These are phyloP conservation scores for Operophtera brumata DNA, from an alignment of 2,888 invertebrate species.

Conservation along the genomic window DNA sequence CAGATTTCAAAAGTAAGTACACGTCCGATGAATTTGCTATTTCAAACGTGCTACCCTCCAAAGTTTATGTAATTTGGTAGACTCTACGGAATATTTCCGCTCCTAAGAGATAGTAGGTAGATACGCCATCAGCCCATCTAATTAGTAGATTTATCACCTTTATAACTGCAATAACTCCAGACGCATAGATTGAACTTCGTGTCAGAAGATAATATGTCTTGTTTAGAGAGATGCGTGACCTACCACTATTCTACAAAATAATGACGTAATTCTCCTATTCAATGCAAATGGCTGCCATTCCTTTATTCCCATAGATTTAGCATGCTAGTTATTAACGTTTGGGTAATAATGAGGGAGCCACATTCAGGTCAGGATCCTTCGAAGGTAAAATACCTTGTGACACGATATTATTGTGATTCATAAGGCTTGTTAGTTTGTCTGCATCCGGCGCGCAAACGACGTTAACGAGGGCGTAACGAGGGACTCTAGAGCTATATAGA, in stretches of 20 bases:
- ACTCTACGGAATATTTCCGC: too few species aligned
- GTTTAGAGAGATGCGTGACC: constrained; percentile 14
- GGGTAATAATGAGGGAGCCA: constrained; percentile 23
- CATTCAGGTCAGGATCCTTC: constrained; percentile 24
- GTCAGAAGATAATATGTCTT: neutral
- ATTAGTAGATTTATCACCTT: too few species aligned
- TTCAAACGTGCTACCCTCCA: too few species aligned
- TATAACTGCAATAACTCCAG: too few species aligned
- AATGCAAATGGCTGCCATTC: constrained; percentile 26
- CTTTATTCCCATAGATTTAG: constrained; percentile 27
- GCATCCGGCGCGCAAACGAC: constrained; percentile 7
- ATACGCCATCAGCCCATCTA: too few species aligned
- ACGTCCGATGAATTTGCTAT: too few species aligned
- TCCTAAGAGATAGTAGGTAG: too few species aligned
- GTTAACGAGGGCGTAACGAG: too few species aligned
- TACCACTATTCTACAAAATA: constrained; percentile 17
- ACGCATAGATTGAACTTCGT: too few species aligned
- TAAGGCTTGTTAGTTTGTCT: constrained; percentile 12
- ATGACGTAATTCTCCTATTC: constrained; percentile 26
- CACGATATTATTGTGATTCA: neutral
- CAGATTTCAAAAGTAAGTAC: neutral
- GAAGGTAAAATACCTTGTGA: constrained; percentile 24
- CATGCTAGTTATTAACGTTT: constrained; percentile 18
- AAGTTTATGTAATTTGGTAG: too few species aligned
- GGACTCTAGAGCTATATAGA: too few species aligned